These are phyloP conservation scores for Conops quadrifasciatus DNA, from an alignment of 2,888 invertebrate species.

Conservation along the genomic window DNA sequence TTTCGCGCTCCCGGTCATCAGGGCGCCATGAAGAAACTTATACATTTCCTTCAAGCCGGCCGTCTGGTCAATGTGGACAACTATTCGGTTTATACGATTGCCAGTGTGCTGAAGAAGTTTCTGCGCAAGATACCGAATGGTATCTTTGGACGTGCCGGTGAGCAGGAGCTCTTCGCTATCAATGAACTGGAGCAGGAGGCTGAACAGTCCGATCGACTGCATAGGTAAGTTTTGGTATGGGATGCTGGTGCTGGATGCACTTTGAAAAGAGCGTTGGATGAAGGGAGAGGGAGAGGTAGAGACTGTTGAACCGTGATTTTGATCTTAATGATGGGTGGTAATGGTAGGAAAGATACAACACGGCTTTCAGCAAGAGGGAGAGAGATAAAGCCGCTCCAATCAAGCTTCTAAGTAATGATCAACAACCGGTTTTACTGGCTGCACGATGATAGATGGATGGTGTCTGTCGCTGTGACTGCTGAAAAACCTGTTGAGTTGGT, in stretches of 20 bases:
- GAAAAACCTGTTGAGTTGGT: conserved; percentile 28
- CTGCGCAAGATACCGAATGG: conserved; percentile 96
- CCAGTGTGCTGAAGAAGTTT: conserved; percentile 98
- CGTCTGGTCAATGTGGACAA: conserved; percentile 91
- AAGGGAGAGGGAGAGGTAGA: background rate
- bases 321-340: background rate
- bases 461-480: background rate
- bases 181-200: conserved; percentile 83
- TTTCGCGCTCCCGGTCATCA: conserved; percentile 96
- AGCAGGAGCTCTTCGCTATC: conserved; percentile 87
- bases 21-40: conserved; percentile 92
- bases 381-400: background rate
- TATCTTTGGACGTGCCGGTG: conserved; percentile 91
- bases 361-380: background rate
- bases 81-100: conserved; percentile 96
- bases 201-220: conserved; percentile 90
- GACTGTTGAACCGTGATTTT: background rate
- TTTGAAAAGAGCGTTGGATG: background rate
- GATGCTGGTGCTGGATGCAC: background rate
- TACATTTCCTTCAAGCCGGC: conserved; percentile 89
- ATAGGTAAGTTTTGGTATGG: conserved; percentile 73
- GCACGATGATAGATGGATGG: background rate
- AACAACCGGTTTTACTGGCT: conserved; percentile 3
- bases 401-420: background rate
- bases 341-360: background rate